Conservation (phyloP, 2,797 vertebrate species). For the Pseudochaenichthys georgianus region DNA sequence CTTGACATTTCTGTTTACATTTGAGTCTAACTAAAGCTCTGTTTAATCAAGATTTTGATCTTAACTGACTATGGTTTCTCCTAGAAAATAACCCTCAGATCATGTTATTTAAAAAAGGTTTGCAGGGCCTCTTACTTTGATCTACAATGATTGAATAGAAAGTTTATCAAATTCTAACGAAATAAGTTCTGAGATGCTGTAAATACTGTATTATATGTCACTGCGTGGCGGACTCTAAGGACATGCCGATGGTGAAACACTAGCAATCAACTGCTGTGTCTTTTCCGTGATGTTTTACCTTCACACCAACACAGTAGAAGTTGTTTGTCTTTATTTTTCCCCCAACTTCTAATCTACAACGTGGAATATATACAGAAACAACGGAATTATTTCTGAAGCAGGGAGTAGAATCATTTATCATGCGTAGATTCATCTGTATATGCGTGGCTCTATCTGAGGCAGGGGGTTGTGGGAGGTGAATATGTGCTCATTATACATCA, state of each 20-base stretch:
- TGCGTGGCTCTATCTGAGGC: constrained; percentile 21
- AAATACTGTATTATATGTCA: not conserved
- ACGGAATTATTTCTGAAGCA: not conserved
- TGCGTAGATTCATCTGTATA: not conserved
- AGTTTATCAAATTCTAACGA: not conserved
- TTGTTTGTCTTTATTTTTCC: no score
- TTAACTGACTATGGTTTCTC: not conserved
- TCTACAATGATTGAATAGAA: not conserved
- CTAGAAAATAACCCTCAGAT: not conserved
- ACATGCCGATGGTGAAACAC: no score
- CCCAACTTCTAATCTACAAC: no score
- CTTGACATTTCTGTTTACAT: no score
- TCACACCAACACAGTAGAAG: no score
- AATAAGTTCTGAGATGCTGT: not conserved
- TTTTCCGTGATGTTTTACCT: no score
- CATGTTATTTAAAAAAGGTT: not conserved
- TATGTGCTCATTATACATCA: constrained; percentile 27
- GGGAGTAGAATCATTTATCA: not conserved
- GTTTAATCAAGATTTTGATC: not conserved
- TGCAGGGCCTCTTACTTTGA: not conserved
- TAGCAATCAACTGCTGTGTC: no score
- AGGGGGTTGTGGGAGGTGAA: constrained; percentile 28
- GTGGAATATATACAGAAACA: no score
- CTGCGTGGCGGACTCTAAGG: no score
- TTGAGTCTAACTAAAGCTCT: not conserved